Conservation (phyloP, 2,797 vertebrate genomes). For the Podarcis lilfordi region DNA sequence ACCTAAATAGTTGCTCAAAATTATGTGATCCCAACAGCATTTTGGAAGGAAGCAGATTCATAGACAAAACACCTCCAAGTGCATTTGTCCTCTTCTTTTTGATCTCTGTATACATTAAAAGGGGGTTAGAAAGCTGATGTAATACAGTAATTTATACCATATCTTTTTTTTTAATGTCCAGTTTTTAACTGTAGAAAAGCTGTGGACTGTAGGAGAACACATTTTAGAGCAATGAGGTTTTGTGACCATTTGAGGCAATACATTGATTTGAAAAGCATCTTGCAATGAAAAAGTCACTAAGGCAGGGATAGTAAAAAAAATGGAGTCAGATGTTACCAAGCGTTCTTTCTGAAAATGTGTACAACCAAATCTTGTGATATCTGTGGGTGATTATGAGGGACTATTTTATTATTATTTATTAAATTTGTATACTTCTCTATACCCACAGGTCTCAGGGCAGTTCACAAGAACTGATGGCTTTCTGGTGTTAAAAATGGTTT, state of each 20-base stretch:
- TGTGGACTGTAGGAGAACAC: neutral
- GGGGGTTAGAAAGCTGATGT: neutral
- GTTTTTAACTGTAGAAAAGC: too few species aligned
- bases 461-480: neutral
- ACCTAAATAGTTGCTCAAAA: neutral
- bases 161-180: neutral
- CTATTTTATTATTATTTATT: neutral
- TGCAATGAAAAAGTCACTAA: neutral
- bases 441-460: too few species aligned
- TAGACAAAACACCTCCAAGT: neutral
- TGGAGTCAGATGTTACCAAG: neutral
- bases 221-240: neutral
- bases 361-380: neutral
- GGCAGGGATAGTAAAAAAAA: neutral
- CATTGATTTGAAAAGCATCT: neutral
- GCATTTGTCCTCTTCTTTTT: neutral
- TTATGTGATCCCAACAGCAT: neutral
- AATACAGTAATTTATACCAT: neutral
- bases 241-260: neutral
- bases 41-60: neutral
- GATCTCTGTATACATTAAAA: neutral
- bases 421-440: too few species aligned
- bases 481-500: neutral
- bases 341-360: neutral
- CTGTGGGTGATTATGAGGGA: too few species aligned